A percentile compares a stretch with the other conserved stretches of the same genome.
Evolutionary conservation across 2,797 vertebrate genomes (phyloP).

Genomic region (Gallinago stenura): DNA sequence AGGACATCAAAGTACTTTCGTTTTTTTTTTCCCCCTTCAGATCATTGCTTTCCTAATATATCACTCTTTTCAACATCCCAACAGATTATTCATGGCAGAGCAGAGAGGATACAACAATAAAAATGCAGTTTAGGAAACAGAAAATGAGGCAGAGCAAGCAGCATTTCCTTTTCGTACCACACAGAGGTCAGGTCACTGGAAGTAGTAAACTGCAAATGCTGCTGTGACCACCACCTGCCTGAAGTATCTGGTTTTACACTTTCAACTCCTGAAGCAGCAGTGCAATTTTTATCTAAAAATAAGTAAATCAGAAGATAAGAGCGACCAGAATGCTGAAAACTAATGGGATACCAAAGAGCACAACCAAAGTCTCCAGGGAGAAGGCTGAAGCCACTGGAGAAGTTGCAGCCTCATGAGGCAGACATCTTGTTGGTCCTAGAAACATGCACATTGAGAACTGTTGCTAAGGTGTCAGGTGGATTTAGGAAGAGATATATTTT

Average conservation of each 20-base stretch:
- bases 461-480: background rate
- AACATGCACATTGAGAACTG: fast-evolving
- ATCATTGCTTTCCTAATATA: background rate
- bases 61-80: background rate
- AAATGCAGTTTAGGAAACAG: background rate
- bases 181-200: background rate
- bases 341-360: background rate
- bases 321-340: background rate
- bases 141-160: background rate
- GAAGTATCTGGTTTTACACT: background rate
- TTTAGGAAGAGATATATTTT: background rate
- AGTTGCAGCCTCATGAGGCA: background rate
- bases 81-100: background rate
- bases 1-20: background rate
- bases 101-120: background rate
- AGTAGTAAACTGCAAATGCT: background rate
- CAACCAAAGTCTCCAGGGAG: background rate
- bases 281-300: background rate
- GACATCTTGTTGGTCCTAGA: background rate
- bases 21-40: background rate
- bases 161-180: background rate
- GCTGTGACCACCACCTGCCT: background rate
- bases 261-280: background rate
- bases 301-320: background rate
- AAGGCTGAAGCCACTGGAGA: background rate